Conservation (phyloP, 92 coral and sea anemone species). For the Palythoa grandis region DNA sequence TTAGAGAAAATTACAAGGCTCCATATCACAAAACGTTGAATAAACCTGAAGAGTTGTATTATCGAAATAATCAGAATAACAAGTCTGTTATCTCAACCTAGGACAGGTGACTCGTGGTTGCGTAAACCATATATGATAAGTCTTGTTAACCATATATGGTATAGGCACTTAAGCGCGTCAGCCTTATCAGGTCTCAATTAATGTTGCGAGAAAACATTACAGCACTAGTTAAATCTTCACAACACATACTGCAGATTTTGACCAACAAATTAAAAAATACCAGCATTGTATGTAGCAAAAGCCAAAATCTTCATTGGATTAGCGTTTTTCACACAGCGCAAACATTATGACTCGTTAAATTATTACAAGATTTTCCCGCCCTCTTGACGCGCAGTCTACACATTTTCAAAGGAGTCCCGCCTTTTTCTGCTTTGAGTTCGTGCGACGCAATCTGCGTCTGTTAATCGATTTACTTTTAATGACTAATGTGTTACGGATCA, state of each 20-base stretch:
- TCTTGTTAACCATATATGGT: constrained; percentile 4
- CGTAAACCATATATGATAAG: constrained; percentile 16
- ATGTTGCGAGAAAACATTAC: background rate
- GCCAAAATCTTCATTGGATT: background rate
- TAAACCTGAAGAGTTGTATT: constrained; percentile 10
- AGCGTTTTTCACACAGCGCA: background rate
- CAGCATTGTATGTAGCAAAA: background rate
- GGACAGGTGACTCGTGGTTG: constrained; percentile 24
- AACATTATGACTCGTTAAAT: background rate
- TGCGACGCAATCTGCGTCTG: background rate
- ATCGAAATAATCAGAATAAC: constrained; percentile 32
- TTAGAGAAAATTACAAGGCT: constrained; percentile 36
- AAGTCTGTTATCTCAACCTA: constrained; percentile 18
- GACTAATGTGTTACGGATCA: constrained; percentile 24
- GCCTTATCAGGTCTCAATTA: constrained; percentile 7
- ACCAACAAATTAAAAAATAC: background rate
- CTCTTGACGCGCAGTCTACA: constrained; percentile 26
- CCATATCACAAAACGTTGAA: constrained; percentile 31
- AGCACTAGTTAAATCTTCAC: background rate
- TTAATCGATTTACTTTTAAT: constrained; percentile 34
- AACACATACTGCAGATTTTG: background rate
- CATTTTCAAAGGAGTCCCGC: background rate
- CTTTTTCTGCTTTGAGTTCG: background rate
- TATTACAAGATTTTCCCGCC: background rate
- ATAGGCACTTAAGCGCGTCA: background rate